Evolutionary conservation across 2,888 invertebrate species (phyloP), one percentile per base, ranked within the genome.

Genomic region (Xestia sexstrigata): DNA sequence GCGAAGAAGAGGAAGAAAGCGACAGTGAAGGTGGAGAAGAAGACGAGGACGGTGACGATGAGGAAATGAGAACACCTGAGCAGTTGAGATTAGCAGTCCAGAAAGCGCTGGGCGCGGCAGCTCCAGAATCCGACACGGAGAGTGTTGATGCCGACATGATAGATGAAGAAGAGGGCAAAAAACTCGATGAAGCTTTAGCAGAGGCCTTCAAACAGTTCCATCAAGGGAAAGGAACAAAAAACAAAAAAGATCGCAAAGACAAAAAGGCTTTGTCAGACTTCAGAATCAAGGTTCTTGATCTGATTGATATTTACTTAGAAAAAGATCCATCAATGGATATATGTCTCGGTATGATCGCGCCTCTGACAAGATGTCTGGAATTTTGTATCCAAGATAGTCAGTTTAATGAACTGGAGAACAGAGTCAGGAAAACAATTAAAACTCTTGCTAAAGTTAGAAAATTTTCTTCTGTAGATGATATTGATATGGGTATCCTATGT

Each of bases 91-190:
- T 98, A 91, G 98, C 98, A 1, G 97, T 98, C 7, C 98, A 98
- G 78, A 97, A 97, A 89, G 98, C 98, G 0, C 94, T 98, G 13
- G 98, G 97, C 2, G 96, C 96, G 55, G 97, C 97, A 42, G 97
- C 96, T 6, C 94, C 93, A 69, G 97, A 97, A 87, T 97, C 97
- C 6, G 98, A 98, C 78, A 96, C 97, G 66, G 98, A 98, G 88
- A 98, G 98, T 82, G 94, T 98, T 49, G 98, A 98, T 91, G 97
- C 98, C 3, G 98, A 98, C 90, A 97, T 98, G 89, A 97, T 99
- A 89, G 97, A 97, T 84, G 98, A 98, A 89, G 97, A 97, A 81
- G 98, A 98, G 92, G 98, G 98, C 20, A 97, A 97, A 79, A 97
- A 97, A 90, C 93, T 98, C 1, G 98, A 99, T 88, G 97, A 97